Percentiles rank a stretch among this genome's conserved stretches.
Evolutionary conservation across 23 tunicate species (phyloP).

Genomic region (Oikopleura vanhoeffeni): DNA sequence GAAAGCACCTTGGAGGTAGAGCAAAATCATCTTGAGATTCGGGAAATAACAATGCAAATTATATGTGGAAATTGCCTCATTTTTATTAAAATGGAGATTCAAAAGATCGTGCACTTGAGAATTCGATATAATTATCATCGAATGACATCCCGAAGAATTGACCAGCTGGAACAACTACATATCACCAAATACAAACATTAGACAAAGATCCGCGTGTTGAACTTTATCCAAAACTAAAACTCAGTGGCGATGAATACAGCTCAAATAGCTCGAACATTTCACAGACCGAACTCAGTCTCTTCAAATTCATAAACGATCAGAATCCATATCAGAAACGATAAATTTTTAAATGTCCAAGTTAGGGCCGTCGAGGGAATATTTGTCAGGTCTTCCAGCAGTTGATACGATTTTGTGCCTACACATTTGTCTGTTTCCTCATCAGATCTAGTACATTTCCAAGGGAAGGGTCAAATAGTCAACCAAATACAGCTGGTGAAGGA

Average conservation of each 20-base stretch:
- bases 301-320: too few species aligned
- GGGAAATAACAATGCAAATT: background rate
- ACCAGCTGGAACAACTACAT: background rate
- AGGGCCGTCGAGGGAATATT: slow-evolving; percentile 68
- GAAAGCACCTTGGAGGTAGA: background rate
- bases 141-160: background rate
- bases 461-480: slow-evolving; percentile 81
- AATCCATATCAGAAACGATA: too few species aligned
- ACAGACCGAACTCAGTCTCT: slow-evolving; percentile 66
- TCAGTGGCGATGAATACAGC: slow-evolving; percentile 88
- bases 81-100: background rate
- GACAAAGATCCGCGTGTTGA: background rate
- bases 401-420: slow-evolving; percentile 79
- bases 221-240: background rate
- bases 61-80: background rate
- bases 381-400: slow-evolving; percentile 48
- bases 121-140: background rate
- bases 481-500: slow-evolving; percentile 83
- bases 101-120: background rate
- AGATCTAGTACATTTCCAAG: slow-evolving; percentile 71
- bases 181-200: background rate
- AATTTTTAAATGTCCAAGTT: slow-evolving; percentile 24
- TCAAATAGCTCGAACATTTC: slow-evolving; percentile 59
- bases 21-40: background rate
- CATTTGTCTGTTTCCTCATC: background rate